A percentile compares a stretch with the other conserved stretches of the same genome.
phyloP scores from a whole-genome alignment of 2,113 vertebrate species.

The Gallinago media region DNA sequence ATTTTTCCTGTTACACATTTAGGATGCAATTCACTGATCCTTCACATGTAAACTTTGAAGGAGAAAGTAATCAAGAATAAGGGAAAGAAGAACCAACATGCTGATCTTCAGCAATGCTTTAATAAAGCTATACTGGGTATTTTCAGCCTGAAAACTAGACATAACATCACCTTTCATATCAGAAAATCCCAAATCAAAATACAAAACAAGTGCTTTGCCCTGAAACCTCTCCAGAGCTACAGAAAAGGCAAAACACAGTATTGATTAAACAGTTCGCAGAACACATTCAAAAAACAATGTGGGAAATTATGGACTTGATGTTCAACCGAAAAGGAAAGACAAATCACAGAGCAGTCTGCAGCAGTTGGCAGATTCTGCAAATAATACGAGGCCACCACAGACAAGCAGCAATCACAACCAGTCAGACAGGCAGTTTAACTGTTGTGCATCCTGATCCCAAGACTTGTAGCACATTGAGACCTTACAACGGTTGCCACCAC shows the following conservation, averaged over 20 bases:
- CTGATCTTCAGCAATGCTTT: neutral
- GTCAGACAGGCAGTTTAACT: neutral
- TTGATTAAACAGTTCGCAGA: neutral
- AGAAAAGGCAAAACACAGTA: neutral
- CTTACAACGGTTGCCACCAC: neutral
- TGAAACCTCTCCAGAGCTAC: neutral
- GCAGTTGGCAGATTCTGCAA: neutral
- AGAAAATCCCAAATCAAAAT: neutral
- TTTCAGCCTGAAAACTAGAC: neutral
- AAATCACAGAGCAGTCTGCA: neutral
- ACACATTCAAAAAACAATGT: neutral
- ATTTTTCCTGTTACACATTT: neutral
- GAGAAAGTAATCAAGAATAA: neutral
- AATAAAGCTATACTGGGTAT: neutral
- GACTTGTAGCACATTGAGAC: neutral
- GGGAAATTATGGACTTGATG: neutral
- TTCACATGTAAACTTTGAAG: neutral
- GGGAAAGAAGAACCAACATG: neutral
- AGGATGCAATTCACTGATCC: neutral
- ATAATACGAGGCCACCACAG: rapidly evolving
- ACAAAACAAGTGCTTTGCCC: neutral
- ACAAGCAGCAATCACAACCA: neutral
- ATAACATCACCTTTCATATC: neutral
- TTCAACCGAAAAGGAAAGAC: neutral
- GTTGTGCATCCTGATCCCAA: neutral